phyloP scores from a whole-genome alignment of 2,113 vertebrate genomes.

The Formicarius rufipectus region DNA sequence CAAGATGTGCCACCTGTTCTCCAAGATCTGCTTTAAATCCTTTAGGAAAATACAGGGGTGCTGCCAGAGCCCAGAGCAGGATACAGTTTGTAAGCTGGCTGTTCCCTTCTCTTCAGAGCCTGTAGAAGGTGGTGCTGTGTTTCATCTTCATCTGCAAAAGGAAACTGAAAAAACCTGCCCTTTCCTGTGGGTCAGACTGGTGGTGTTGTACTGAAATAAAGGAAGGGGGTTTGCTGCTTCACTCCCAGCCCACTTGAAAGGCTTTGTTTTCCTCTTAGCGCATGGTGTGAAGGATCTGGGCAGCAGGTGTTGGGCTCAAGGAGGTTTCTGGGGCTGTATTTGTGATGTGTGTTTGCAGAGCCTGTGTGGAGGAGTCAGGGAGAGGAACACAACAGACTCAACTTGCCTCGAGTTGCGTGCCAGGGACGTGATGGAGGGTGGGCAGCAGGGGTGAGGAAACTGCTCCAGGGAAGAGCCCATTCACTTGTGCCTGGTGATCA shows the following conservation, averaged over 20 bases:
- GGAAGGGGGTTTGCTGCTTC: neutral
- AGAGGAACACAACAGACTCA: neutral
- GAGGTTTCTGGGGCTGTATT: neutral
- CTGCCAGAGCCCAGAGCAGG: neutral
- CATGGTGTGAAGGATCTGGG: neutral
- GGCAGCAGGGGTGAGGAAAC: neutral
- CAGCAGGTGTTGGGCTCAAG: constrained; percentile 24
- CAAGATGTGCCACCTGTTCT: neutral
- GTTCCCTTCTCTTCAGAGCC: neutral
- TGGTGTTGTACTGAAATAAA: neutral
- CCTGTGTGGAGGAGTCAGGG: neutral
- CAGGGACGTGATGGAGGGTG: neutral
- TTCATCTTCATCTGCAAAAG: neutral
- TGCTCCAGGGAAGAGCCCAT: neutral
- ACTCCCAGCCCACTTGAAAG: neutral
- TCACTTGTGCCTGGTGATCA: neutral
- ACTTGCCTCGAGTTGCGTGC: neutral
- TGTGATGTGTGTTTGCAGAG: neutral
- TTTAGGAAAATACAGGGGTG: neutral
- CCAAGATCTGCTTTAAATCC: neutral
- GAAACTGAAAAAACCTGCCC: neutral
- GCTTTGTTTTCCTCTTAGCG: neutral
- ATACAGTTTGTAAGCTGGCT: neutral
- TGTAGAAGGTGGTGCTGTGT: neutral
- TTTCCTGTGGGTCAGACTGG: neutral